Evolutionary conservation across 35 echinoderm and acorn worm species (phyloP).

Genomic region (Apostichopus japonicus): DNA sequence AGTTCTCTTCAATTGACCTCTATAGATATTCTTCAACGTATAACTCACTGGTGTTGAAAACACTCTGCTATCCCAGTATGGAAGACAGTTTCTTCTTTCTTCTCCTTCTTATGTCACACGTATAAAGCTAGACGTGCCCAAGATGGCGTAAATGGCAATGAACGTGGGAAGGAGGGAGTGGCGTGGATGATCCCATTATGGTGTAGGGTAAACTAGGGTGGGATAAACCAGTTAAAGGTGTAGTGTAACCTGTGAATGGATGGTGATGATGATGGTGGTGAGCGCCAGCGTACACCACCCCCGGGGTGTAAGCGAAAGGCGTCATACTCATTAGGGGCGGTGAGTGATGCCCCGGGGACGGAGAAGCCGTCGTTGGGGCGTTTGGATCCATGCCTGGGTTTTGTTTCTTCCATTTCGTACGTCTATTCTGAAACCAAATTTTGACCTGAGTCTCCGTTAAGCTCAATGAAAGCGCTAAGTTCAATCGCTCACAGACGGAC

Average conservation of each 20-base stretch:
- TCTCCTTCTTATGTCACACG: neutral
- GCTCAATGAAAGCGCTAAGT: slow-evolving; percentile 68
- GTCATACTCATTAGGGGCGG: slow-evolving; percentile 66
- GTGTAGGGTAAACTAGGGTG: slow-evolving; percentile 48
- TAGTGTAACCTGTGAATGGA: slow-evolving; percentile 46
- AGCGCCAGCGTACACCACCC: slow-evolving; percentile 31
- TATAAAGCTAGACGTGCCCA: slow-evolving; percentile 27
- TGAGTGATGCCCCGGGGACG: slow-evolving; percentile 62
- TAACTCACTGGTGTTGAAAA: no score
- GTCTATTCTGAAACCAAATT: slow-evolving; percentile 78
- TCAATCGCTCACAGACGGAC: slow-evolving; percentile 71
- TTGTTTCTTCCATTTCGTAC: slow-evolving; percentile 81
- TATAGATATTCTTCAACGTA: no score
- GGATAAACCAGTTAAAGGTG: slow-evolving; percentile 22
- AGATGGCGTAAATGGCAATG: slow-evolving; percentile 59
- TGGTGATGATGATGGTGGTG: slow-evolving; percentile 61
- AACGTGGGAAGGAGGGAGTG: slow-evolving; percentile 43
- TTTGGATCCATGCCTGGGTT: slow-evolving; percentile 78
- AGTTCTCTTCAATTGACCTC: no score
- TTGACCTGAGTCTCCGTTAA: slow-evolving; percentile 78
- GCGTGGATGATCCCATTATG: slow-evolving; percentile 13
- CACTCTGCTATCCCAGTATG: no score
- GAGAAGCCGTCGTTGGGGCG: slow-evolving; percentile 58
- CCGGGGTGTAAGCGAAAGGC: slow-evolving; percentile 47
- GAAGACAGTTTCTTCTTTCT: no score